Evolutionary conservation across 2,888 invertebrate genomes (phyloP), one percentile per base, ranked within the genome.

Genomic region (Phlogophora meticulosa): DNA sequence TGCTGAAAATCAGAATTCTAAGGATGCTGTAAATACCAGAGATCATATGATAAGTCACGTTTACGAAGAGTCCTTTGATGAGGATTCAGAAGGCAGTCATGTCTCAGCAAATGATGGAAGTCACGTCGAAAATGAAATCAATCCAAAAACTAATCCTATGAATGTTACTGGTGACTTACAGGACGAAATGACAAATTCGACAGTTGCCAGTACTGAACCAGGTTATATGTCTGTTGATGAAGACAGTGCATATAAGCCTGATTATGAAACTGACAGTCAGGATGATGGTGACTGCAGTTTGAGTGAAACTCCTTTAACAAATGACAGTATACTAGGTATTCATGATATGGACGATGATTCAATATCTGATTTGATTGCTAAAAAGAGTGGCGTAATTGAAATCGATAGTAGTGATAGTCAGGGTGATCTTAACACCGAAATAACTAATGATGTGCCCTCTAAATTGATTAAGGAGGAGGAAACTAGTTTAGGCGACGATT

Each of bases 161-260:
- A 59, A 70, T 42, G 36, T 34, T 15, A 36, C 42, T 11, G 9
- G 53, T 22, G 13, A 60, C 17, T 52, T 20, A 46, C 56, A 49
- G 11, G 75, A 67, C 0, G 67, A 74, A 49, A 55, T 22, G 1
- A 36, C 15, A 11, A 72, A 57, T 46, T 72, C 75, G 36, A 52
- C 46, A 40, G 15, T 28, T 42, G 7, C 15, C 9, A 72, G 45
- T 48, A 48, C 57, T 48, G 66, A 61, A 11, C 46, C 32, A 34
- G 65, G 65, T 40, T 51, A 58, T 20, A 68, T 65, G 53, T 72
- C 76, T 38, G 52, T 67, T 60, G 74, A 83, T 66, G 71, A 74
- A 28, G 71, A 55, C 22, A 70, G 72, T 43, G 63, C 72, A 38
- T 71, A 67, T 58, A 63, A 60, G 5, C 53, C 72, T n/a, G 72